A percentile compares a stretch with the other conserved stretches of the same genome.
Conservation (phyloP, 2,797 vertebrate genomes). For the Macropus fuliginosus region DNA sequence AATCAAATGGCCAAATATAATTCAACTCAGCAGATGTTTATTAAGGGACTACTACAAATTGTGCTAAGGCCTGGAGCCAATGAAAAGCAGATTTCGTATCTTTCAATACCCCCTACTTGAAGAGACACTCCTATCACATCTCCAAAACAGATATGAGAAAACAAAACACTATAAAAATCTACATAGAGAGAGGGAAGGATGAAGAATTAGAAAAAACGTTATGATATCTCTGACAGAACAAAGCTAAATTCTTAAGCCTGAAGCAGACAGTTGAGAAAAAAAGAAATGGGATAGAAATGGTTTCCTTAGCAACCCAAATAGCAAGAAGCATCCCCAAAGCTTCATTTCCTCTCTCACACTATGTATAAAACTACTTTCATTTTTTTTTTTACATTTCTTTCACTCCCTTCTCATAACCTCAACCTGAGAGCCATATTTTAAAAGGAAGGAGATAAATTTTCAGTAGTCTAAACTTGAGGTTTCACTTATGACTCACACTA, state of each 20-base stretch:
- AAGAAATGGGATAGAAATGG: not conserved
- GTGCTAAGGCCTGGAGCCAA: not conserved
- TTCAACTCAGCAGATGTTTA: not conserved
- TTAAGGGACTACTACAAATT: not conserved
- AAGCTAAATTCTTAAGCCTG: not conserved
- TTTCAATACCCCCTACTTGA: constrained; percentile 1
- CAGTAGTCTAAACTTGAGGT: not conserved
- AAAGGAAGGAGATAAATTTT: not conserved
- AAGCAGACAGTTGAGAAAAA: constrained; percentile 43
- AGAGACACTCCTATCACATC: constrained; percentile 1
- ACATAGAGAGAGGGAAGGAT: constrained; percentile 5
- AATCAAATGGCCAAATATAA: constrained; percentile 7
- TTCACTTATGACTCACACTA: constrained; percentile 15
- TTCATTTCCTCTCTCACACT: constrained; percentile 31
- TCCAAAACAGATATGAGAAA: constrained; percentile 14
- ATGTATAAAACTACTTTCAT: not conserved
- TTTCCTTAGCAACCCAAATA: constrained; percentile 13
- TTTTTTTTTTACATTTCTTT: not conserved
- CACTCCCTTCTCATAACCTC: not conserved
- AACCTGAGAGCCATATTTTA: constrained; percentile 4
- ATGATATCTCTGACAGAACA: constrained; percentile 14
- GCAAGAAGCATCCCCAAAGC: not conserved
- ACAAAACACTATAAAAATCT: constrained; percentile 5
- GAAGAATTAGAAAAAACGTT: not conserved
- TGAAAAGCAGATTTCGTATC: not conserved